These are phyloP conservation scores for Drosophila trichaetosa DNA, from an alignment of 2,888 invertebrate species.

Conservation along the genomic window DNA sequence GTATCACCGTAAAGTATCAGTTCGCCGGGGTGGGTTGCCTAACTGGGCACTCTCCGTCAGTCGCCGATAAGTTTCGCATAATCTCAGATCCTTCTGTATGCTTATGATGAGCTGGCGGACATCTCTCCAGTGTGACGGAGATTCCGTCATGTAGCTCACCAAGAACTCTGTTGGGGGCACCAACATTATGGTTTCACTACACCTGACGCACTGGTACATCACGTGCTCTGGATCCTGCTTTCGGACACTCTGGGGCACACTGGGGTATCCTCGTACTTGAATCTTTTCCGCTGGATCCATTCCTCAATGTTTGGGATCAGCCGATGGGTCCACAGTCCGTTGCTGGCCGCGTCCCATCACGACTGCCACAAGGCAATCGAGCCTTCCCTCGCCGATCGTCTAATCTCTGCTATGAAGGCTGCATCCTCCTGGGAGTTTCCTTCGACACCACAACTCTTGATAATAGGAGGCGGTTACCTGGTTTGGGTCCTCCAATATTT, in stretches of 20 bases:
- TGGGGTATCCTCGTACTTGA: background rate
- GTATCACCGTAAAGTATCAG: background rate
- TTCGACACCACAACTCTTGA: too few relatives aligned
- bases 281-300: background rate
- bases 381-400: too few relatives aligned
- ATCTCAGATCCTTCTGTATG: background rate
- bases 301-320: background rate
- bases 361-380: too few relatives aligned
- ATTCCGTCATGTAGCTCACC: too few relatives aligned
- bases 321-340: background rate
- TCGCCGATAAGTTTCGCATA: background rate
- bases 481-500: too few relatives aligned
- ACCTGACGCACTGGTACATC: background rate
- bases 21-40: background rate
- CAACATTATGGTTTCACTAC: background rate
- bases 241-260: background rate
- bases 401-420: too few relatives aligned
- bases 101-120: too few relatives aligned
- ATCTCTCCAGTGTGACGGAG: background rate
- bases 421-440: too few relatives aligned
- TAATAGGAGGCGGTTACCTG: too few relatives aligned
- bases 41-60: background rate
- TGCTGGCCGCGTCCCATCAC: too few relatives aligned
- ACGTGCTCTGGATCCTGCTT: background rate
- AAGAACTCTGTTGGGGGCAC: too few relatives aligned